Evolutionary conservation across 2,888 invertebrate genomes (phyloP).

Genomic region (Parascotia fuliginaria): DNA sequence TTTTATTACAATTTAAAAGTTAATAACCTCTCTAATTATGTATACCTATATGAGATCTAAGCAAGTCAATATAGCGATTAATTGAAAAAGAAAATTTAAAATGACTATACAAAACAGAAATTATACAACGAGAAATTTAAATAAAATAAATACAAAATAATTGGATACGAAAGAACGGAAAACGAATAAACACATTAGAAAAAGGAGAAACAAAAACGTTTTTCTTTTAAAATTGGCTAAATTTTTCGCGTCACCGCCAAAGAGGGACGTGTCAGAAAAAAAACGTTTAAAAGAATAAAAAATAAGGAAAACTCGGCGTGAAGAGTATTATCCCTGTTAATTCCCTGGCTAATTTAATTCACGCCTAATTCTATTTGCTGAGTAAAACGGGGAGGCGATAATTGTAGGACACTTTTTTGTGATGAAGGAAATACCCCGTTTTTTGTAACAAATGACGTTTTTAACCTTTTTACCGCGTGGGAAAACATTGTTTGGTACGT

Average conservation of each 20-base stretch:
- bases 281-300: constrained; percentile 66
- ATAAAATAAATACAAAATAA: no score
- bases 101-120: no score
- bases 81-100: no score
- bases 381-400: constrained; percentile 83
- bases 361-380: constrained; percentile 84
- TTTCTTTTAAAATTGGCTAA: constrained; percentile 50
- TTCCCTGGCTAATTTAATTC: constrained; percentile 84
- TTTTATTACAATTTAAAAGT: constrained; percentile 59
- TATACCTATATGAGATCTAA: background rate
- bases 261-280: constrained; percentile 53
- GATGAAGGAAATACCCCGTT: constrained; percentile 62
- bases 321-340: constrained; percentile 84
- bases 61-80: background rate
- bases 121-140: background rate
- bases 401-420: constrained; percentile 78
- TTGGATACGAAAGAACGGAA: background rate
- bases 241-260: constrained; percentile 41
- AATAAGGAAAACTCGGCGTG: constrained; percentile 73
- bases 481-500: constrained; percentile 53
- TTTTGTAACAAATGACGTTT: constrained; percentile 56
- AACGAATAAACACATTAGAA: constrained; percentile 5
- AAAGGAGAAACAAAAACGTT: constrained; percentile 39
- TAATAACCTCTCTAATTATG: constrained; percentile 39
- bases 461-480: constrained; percentile 64